phyloP scores from a whole-genome alignment of 2,888 invertebrate species.

The Cheilosia scutellata region DNA sequence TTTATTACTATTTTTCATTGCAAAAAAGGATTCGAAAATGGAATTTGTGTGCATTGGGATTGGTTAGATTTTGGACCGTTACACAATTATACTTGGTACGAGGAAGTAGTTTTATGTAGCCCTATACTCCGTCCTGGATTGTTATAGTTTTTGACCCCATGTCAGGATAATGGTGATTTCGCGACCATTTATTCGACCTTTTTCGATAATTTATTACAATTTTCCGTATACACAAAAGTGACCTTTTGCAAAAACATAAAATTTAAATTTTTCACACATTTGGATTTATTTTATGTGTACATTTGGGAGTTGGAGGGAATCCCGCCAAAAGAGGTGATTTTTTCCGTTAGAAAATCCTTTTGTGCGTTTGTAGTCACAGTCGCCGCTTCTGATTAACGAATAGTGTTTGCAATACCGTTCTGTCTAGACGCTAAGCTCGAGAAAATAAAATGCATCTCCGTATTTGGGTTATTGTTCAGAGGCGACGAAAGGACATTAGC shows the following conservation, averaged over 20 bases:
- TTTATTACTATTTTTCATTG: conserved; percentile 68
- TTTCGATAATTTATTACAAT: conserved; percentile 56
- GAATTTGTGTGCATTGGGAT: conserved; percentile 7
- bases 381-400: background rate
- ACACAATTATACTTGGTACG: conserved; percentile 9
- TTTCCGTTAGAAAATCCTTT: conserved; percentile 24
- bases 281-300: background rate
- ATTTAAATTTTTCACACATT: conserved; percentile 31
- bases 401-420: background rate
- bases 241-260: background rate
- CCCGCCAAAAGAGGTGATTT: conserved; percentile 36
- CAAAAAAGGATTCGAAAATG: conserved; percentile 67
- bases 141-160: conserved; percentile 68
- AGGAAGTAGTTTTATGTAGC: conserved; percentile 22
- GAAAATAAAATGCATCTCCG: background rate
- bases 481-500: conserved; percentile 3
- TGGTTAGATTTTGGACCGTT: conserved; percentile 14
- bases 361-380: background rate
- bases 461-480: background rate
- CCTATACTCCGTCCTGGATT: conserved; percentile 40
- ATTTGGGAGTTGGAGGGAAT: background rate
- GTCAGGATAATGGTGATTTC: conserved; percentile 57
- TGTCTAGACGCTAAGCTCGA: background rate
- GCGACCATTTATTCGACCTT: conserved; percentile 66
- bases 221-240: conserved; percentile 13